These are phyloP conservation scores for Colletes collaris DNA, from an alignment of 2,888 invertebrate species.

Conservation along the genomic window DNA sequence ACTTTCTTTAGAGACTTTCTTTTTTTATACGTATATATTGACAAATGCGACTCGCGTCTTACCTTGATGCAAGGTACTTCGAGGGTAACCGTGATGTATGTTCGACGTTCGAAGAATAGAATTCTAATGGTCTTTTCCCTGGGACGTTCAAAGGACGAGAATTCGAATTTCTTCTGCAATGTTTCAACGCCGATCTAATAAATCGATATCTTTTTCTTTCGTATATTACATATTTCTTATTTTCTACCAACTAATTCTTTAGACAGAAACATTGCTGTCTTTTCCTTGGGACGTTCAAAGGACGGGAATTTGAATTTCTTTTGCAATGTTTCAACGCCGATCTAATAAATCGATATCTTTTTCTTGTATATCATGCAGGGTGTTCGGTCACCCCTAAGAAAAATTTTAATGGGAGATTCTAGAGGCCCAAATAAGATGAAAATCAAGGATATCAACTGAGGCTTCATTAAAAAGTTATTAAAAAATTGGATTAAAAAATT, in stretches of 20 bases:
- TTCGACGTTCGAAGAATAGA: slow-evolving; percentile 25
- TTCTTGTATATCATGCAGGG: too few species aligned
- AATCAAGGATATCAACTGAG: too few species aligned
- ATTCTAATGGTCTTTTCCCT: background rate
- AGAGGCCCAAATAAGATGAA: too few species aligned
- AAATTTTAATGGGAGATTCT: too few species aligned
- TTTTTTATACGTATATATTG: slow-evolving; percentile 23
- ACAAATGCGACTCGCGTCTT: slow-evolving; percentile 50
- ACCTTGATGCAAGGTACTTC: slow-evolving; percentile 23
- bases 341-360: too few species aligned
- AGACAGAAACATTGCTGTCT: background rate
- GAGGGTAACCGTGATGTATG: slow-evolving; percentile 6
- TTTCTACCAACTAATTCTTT: too few species aligned
- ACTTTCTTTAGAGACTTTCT: slow-evolving; percentile 9
- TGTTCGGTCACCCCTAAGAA: too few species aligned
- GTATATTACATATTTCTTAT: too few species aligned
- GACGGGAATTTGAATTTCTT: background rate
- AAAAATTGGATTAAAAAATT: too few species aligned
- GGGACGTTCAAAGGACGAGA: slow-evolving; percentile 1
- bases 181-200: background rate
- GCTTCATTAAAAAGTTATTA: too few species aligned
- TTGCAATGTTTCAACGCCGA: background rate
- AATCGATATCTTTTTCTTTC: too few species aligned
- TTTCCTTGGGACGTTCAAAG: slow-evolving; percentile 1
- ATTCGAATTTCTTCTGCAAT: background rate